Evolutionary conservation across 92 coral and sea anemone genomes (phyloP), one percentile per base, ranked within the genome.

Genomic region (Diadumene lineata): DNA sequence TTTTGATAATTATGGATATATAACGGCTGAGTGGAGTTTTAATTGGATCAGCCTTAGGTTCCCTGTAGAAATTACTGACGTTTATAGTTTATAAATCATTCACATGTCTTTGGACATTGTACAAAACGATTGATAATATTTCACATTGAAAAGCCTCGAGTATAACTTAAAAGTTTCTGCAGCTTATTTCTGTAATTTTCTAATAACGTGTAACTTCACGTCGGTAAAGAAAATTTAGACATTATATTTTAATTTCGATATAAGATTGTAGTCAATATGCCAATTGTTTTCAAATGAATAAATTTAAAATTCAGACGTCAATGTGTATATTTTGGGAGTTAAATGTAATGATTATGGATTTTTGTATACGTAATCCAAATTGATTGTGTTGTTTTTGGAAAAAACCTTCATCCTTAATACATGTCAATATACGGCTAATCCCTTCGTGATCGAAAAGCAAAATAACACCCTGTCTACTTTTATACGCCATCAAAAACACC

Each of bases 81-180:
- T 53, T 9, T 53, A 2, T 53, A 53, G 24, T 53, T n/a, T 53
- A 53, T 53, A 2, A 53, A 53, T 53, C 21, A 53, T 53, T 53
- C 24, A 53, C 10, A 53, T 53, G 58, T 16, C 58, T 53, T 16
- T 9, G 18, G 58, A 16, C 58, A 53, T 53, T 53, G 8, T 53
- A 13, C 24, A 53, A 53, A 53, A 38, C 10, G n/a, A 21, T 53
- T 38, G 48, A 53, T n/a, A n/a, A n/a, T 53, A 22, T 65, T 65
- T 65, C 70, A 65, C 30, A 65, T 65, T 65, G 70, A 65, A 65
- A 65, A 53, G 10, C 46, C 46, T 50, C 46, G 44, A 43, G 70
- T 65, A 65, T 65, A 43, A 65, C 46, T 13, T 53, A 15, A 53
- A 53, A 23, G 7, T 57, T 62, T 62, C 6, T 62, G 68, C 43